Evolutionary conservation across 2,113 vertebrate genomes (phyloP).

Genomic region (Mixornis gularis): DNA sequence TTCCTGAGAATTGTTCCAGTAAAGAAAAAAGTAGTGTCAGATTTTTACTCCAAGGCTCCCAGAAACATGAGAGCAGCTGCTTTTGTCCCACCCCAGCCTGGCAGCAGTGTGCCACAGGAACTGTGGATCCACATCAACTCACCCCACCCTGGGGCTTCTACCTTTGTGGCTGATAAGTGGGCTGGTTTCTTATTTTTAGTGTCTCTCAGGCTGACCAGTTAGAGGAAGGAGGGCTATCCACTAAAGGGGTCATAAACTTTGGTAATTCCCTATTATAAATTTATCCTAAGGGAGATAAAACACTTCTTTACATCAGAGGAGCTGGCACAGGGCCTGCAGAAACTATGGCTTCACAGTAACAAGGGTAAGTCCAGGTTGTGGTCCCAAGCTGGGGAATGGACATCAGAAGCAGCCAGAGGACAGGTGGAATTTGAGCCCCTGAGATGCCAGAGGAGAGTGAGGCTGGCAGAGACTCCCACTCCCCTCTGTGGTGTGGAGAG

Average conservation of each 20-base stretch:
- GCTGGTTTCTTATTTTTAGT: neutral
- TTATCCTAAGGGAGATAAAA: neutral
- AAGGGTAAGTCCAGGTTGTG: accelerated
- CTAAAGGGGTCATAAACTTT: neutral
- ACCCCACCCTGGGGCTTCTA: neutral
- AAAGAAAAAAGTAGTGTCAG: neutral
- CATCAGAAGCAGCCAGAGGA: neutral
- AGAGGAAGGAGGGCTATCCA: neutral
- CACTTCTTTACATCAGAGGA: neutral
- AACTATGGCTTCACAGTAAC: neutral
- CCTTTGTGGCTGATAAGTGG: accelerated
- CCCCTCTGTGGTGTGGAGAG: neutral
- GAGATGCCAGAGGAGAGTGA: neutral
- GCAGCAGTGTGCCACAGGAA: neutral
- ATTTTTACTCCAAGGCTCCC: neutral
- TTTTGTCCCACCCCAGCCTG: neutral
- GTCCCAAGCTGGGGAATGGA: neutral
- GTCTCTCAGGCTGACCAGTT: neutral
- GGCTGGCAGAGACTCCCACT: neutral
- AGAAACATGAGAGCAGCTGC: neutral
- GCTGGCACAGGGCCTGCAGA: neutral
- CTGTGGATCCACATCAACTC: neutral
- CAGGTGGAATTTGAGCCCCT: neutral
- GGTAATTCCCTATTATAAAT: neutral
- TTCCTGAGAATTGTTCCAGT: neutral